phyloP scores from a whole-genome alignment of 2,113 vertebrate species.

The Colinus virginianus region DNA sequence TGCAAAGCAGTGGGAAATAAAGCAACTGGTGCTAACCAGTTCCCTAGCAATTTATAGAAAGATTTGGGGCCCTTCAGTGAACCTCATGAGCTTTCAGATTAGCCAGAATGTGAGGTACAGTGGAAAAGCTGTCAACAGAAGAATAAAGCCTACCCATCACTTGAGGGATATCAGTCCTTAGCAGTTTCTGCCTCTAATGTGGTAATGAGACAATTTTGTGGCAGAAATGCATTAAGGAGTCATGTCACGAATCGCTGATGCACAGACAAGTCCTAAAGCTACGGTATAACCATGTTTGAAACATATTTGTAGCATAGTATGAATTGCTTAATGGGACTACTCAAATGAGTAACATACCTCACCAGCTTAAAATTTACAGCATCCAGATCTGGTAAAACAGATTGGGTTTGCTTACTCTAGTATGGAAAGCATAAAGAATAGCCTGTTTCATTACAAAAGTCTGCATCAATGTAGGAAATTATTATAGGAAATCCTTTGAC shows the following conservation, averaged over 20 bases:
- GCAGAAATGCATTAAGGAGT: not conserved
- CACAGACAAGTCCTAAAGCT: not conserved
- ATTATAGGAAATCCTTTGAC: not conserved
- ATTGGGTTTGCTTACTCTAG: not conserved
- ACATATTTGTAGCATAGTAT: not conserved
- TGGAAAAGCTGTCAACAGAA: not conserved
- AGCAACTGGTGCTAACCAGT: not conserved
- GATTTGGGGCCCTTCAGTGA: not conserved
- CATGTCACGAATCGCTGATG: not conserved
- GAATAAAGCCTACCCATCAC: not conserved
- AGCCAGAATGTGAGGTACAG: not conserved
- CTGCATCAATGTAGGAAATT: not conserved
- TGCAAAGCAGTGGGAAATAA: not conserved
- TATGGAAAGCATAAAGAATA: not conserved
- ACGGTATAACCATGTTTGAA: not conserved
- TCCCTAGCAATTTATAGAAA: not conserved
- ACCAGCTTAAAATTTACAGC: slow-evolving; percentile 7
- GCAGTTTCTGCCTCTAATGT: not conserved
- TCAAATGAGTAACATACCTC: slow-evolving; percentile 1
- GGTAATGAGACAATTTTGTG: not conserved
- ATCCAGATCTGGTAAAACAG: not conserved
- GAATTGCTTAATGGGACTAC: not conserved
- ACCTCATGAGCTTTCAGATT: not conserved
- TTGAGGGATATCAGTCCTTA: not conserved
- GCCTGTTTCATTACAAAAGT: not conserved